A percentile compares a stretch with the other conserved stretches of the same genome.
Evolutionary conservation across 2,113 vertebrate genomes (phyloP).

Genomic region (Podarcis muralis): DNA sequence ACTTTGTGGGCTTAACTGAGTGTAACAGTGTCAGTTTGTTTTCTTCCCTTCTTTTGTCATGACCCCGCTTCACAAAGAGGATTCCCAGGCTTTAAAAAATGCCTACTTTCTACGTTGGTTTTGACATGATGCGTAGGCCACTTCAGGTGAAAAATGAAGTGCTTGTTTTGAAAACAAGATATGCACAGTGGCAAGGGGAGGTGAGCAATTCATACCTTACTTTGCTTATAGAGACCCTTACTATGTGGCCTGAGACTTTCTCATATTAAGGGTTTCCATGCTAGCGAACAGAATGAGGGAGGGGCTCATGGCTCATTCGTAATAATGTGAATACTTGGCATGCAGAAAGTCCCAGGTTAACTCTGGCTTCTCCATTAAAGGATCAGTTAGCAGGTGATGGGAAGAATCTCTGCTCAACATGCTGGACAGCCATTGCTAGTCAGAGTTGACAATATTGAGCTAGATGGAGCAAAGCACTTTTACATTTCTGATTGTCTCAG

Average conservation of each 20-base stretch:
- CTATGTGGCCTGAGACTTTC: background rate
- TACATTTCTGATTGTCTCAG: background rate
- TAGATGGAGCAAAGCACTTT: background rate
- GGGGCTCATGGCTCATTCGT: background rate
- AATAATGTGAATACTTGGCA: background rate
- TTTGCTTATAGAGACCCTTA: background rate
- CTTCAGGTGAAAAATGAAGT: slow-evolving; percentile 20
- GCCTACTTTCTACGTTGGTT: slow-evolving; percentile 34
- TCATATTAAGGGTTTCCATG: background rate
- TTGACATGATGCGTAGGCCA: slow-evolving; percentile 9
- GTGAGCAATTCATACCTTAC: background rate
- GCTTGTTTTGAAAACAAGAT: slow-evolving; percentile 36
- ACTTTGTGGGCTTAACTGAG: background rate
- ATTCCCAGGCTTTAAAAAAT: background rate
- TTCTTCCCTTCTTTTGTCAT: background rate
- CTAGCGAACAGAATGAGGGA: background rate
- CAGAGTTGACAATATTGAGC: background rate
- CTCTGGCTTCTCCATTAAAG: background rate
- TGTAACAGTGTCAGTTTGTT: background rate
- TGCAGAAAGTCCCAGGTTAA: background rate
- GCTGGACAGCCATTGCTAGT: background rate
- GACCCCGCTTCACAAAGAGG: background rate
- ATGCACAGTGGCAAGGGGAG: too few relatives aligned
- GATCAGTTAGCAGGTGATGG: background rate
- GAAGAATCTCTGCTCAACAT: background rate